These are phyloP conservation scores for Cephalopachus bancanus DNA, from an alignment of 2,797 vertebrate genomes.

Conservation along the genomic window DNA sequence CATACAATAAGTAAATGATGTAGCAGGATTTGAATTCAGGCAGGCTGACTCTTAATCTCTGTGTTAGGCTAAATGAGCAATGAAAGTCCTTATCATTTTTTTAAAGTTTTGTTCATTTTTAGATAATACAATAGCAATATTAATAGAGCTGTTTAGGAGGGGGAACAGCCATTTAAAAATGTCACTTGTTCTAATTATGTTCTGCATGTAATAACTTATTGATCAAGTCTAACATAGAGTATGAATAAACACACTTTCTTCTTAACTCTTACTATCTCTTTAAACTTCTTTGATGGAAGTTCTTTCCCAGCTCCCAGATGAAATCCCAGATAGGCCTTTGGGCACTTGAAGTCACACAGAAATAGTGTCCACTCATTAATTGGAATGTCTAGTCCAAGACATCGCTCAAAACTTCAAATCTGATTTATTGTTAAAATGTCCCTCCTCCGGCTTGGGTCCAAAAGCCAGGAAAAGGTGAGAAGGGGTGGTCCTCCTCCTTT, in stretches of 20 bases:
- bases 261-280: neutral
- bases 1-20: neutral
- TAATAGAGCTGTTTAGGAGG: neutral
- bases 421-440: neutral
- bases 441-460: neutral
- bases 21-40: neutral
- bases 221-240: neutral
- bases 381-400: slow-evolving; percentile 10
- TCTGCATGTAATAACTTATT: neutral
- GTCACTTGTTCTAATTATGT: neutral
- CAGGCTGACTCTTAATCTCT: neutral
- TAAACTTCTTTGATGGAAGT: slow-evolving; percentile 2
- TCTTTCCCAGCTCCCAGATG: neutral
- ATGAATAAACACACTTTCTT: neutral
- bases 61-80: neutral
- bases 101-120: neutral
- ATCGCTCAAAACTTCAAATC: slow-evolving; percentile 4
- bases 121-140: neutral
- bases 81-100: neutral
- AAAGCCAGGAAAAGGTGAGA: neutral
- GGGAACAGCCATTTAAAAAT: slow-evolving; percentile 36
- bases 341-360: neutral
- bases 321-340: neutral
- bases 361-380: neutral
- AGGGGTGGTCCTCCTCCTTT: neutral